phyloP scores from a whole-genome alignment of 2,113 vertebrate genomes.

The Larimichthys crocea region DNA sequence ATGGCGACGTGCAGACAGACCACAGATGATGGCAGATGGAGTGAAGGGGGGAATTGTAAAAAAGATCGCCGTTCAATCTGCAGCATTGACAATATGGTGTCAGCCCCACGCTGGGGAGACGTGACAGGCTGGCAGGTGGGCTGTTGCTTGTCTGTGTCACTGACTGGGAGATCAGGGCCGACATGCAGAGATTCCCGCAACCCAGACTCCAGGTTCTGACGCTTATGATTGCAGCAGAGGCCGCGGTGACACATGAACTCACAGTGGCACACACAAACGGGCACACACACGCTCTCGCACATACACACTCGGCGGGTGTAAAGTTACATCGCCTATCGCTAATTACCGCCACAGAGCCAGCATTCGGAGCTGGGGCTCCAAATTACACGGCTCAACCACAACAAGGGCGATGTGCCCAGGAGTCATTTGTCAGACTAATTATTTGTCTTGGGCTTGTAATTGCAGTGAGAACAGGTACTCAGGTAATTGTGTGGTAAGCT shows the following conservation, averaged over 20 bases:
- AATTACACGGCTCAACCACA: slow-evolving; percentile 86
- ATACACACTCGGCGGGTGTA: slow-evolving; percentile 66
- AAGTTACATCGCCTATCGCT: slow-evolving; percentile 80
- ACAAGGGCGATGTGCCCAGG: slow-evolving; percentile 82
- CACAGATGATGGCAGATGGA: slow-evolving; percentile 77
- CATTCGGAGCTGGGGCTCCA: slow-evolving; percentile 78
- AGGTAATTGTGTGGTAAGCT: slow-evolving; percentile 85
- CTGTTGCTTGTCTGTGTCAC: slow-evolving; percentile 74
- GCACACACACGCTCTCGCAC: slow-evolving; percentile 14
- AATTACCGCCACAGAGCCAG: slow-evolving; percentile 81
- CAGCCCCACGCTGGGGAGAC: slow-evolving; percentile 71
- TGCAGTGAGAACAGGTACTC: slow-evolving; percentile 85
- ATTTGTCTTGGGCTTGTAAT: slow-evolving; percentile 86
- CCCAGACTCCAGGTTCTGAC: slow-evolving; percentile 65
- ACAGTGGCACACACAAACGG: slow-evolving; percentile 26
- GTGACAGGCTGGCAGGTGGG: slow-evolving; percentile 81
- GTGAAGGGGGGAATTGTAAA: slow-evolving; percentile 66
- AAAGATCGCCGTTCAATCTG: slow-evolving; percentile 74
- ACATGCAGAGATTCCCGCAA: slow-evolving; percentile 61
- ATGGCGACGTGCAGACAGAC: slow-evolving; percentile 57
- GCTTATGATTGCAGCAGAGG: slow-evolving; percentile 62
- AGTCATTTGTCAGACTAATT: slow-evolving; percentile 88
- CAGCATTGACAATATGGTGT: slow-evolving; percentile 78
- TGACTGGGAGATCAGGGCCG: slow-evolving; percentile 76
- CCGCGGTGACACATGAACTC: slow-evolving; percentile 65